Evolutionary conservation across 2,888 invertebrate genomes (phyloP).

Genomic region (Phasia obesa): DNA sequence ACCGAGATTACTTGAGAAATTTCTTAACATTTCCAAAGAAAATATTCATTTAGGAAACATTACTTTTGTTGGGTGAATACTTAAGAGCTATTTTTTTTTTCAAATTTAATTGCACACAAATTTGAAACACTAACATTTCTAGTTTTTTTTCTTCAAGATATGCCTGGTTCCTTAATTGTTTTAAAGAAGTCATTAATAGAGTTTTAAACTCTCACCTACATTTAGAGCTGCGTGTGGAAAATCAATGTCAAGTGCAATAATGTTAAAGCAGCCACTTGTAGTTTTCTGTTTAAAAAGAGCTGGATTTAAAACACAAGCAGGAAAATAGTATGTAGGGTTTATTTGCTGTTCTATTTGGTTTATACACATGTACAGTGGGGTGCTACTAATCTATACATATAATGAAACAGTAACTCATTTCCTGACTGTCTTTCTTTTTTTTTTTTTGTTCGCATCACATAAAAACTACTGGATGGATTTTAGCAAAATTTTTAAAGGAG

Average conservation of each 20-base stretch:
- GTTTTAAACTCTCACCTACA: background rate
- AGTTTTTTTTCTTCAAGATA: background rate
- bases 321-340: too few relatives aligned
- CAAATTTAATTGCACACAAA: background rate
- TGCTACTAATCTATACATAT: too few relatives aligned
- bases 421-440: too few relatives aligned
- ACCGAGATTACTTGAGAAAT: constrained; percentile 46
- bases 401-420: too few relatives aligned
- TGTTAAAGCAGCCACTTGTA: constrained; percentile 13
- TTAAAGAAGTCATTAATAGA: background rate
- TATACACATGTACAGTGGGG: too few relatives aligned
- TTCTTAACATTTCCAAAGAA: constrained; percentile 12
- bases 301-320: background rate
- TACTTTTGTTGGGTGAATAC: constrained; percentile 1
- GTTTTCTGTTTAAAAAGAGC: background rate
- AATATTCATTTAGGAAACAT: constrained; percentile 20
- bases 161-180: background rate
- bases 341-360: too few relatives aligned
- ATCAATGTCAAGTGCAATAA: constrained; percentile 46
- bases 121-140: background rate
- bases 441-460: too few relatives aligned
- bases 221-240: background rate
- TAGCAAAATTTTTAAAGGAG: too few relatives aligned
- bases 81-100: constrained; percentile 11
- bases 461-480: too few relatives aligned